Percentiles rank a stretch among this genome's conserved stretches.
Conservation (phyloP, 2,797 vertebrate genomes). For the Sus cebifrons region DNA sequence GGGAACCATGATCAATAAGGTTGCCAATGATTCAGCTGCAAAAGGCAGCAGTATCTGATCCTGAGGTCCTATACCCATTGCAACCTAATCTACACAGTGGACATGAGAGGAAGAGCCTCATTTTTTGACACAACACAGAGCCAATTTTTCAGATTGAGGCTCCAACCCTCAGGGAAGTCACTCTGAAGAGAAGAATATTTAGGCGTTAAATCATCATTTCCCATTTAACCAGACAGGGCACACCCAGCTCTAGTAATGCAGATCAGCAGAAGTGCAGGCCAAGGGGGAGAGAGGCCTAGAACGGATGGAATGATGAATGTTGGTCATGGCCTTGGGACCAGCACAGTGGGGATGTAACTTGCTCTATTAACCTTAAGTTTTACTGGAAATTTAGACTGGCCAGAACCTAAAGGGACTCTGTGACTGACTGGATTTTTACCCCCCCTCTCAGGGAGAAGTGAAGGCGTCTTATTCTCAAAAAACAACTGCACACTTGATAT, state of each 20-base stretch:
- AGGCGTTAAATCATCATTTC: not conserved
- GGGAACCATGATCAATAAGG: not conserved
- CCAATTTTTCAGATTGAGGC: not conserved
- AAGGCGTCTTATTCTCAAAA: not conserved
- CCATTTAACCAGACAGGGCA: not conserved
- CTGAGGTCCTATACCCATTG: not conserved
- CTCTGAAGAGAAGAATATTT: not conserved
- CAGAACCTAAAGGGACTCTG: too few species aligned
- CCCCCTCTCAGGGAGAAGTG: not conserved
- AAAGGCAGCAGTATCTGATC: not conserved
- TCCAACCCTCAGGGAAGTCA: not conserved
- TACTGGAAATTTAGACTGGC: not conserved
- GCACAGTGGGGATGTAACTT: not conserved
- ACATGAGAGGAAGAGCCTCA: too few species aligned
- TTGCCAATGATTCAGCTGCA: not conserved
- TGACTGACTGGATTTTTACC: not conserved
- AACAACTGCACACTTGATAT: not conserved
- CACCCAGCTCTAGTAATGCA: not conserved
- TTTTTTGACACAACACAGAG: not conserved
- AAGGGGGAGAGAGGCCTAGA: not conserved
- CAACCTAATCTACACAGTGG: fast-evolving
- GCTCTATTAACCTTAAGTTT: not conserved
- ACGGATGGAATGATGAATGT: not conserved
- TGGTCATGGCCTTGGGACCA: not conserved
- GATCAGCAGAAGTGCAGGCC: not conserved